A percentile compares a stretch with the other conserved stretches of the same genome.
phyloP scores from a whole-genome alignment of 2,113 vertebrate species.

The Serilophus lunatus region DNA sequence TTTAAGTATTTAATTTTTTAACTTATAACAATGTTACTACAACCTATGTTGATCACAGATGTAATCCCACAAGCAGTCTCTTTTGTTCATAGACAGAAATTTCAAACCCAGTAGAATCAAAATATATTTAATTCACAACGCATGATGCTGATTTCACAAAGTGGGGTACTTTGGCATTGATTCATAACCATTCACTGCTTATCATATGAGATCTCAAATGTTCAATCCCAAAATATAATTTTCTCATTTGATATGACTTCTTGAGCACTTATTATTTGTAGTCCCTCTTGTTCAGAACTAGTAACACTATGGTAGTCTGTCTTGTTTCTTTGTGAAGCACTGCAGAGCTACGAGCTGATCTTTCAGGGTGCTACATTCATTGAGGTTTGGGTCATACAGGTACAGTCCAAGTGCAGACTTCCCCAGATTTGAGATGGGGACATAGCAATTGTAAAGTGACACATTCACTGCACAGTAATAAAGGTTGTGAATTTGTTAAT shows the following conservation, averaged over 20 bases:
- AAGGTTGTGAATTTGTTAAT: background rate
- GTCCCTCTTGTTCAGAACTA: background rate
- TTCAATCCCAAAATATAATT: background rate
- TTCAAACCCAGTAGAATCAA: background rate
- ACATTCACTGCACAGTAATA: background rate
- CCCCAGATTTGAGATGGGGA: background rate
- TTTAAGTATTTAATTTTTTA: too few species aligned
- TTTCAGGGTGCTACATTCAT: background rate
- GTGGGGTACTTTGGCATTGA: background rate
- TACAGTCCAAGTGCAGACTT: rapidly evolving
- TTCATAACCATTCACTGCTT: background rate
- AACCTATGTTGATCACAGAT: background rate
- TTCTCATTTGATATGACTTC: background rate
- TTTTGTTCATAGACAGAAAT: background rate
- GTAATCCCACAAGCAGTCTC: background rate
- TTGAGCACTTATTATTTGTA: background rate
- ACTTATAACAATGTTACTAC: background rate
- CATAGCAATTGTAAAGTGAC: background rate
- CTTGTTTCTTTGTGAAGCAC: background rate
- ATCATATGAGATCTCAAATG: background rate
- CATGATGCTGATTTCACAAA: background rate
- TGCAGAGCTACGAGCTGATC: background rate
- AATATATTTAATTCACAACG: background rate
- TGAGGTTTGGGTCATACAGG: background rate
- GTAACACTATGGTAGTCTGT: background rate